phyloP scores from a whole-genome alignment of 2,888 invertebrate species.

The Trilocha varians region DNA sequence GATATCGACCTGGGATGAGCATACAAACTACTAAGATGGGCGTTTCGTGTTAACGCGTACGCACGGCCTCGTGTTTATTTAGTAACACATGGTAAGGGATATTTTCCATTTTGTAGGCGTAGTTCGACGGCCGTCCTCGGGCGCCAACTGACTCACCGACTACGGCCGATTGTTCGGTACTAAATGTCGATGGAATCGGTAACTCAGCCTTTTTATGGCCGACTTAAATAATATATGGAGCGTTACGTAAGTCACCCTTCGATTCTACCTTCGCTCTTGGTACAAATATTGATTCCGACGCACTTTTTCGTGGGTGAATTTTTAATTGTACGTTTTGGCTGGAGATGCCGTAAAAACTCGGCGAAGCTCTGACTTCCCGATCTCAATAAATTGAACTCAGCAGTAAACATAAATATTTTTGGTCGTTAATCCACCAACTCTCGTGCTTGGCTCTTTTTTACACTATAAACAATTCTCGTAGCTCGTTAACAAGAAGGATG shows the following conservation, averaged over 20 bases:
- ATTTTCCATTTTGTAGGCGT: constrained; percentile 53
- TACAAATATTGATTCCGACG: constrained; percentile 35
- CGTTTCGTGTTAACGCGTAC: constrained; percentile 16
- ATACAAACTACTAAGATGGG: constrained; percentile 12
- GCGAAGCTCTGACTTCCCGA: constrained; percentile 20
- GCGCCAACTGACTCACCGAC: constrained; percentile 61
- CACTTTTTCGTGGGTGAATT: constrained; percentile 15
- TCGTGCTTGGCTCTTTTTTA: constrained; percentile 53
- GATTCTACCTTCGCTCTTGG: constrained; percentile 41
- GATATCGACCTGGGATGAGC: constrained; percentile 25
- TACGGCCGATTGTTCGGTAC: constrained; percentile 57
- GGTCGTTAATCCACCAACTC: constrained; percentile 48
- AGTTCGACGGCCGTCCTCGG: constrained; percentile 47
- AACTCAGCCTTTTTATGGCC: constrained; percentile 64
- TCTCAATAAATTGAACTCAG: constrained; percentile 28
- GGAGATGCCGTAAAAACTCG: constrained; percentile 9
- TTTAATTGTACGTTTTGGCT: constrained; percentile 14
- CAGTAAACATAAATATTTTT: constrained; percentile 54
- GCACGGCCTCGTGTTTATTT: constrained; percentile 29
- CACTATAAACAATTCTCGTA: constrained; percentile 62
- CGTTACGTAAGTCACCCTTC: constrained; percentile 57
- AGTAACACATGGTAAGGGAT: constrained; percentile 44
- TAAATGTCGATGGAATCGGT: constrained; percentile 65
- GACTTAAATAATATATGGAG: constrained; percentile 64
- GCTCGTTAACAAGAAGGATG: constrained; percentile 72